Conservation (phyloP, 2,797 vertebrate species). For the Micromesistius poutassou region DNA sequence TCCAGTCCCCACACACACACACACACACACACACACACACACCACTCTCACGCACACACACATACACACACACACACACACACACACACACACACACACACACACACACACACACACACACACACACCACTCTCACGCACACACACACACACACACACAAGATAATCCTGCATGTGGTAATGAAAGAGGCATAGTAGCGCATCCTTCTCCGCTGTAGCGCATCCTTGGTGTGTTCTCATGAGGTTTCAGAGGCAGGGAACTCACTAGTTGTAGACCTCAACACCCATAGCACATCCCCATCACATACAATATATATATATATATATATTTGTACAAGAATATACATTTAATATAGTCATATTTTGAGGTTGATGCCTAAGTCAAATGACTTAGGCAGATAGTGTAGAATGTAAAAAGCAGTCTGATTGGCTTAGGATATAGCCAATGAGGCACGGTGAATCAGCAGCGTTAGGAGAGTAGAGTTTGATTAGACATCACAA, state of each 20-base stretch:
- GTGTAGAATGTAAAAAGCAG: too few species aligned
- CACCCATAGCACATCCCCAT: too few species aligned
- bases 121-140: too few species aligned
- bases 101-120: neutral
- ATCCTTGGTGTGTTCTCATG: neutral
- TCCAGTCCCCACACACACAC: neutral
- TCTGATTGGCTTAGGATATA: too few species aligned
- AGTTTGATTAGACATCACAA: too few species aligned
- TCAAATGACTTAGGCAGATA: too few species aligned
- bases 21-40: neutral
- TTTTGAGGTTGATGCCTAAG: too few species aligned
- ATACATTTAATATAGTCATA: too few species aligned
- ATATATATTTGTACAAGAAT: too few species aligned
- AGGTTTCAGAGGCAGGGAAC: neutral
- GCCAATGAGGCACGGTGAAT: too few species aligned
- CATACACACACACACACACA: conserved; percentile 5
- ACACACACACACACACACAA: neutral
- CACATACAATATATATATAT: too few species aligned
- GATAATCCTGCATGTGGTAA: neutral
- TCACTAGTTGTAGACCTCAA: neutral
- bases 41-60: neutral
- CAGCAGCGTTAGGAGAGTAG: too few species aligned
- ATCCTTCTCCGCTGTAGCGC: neutral
- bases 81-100: conserved; percentile 7
- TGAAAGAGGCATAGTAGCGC: neutral